A percentile compares a stretch with the other conserved stretches of the same genome.
These are phyloP conservation scores for Cyclina sinensis DNA, from an alignment of 1,140 invertebrate species.

Conservation along the genomic window DNA sequence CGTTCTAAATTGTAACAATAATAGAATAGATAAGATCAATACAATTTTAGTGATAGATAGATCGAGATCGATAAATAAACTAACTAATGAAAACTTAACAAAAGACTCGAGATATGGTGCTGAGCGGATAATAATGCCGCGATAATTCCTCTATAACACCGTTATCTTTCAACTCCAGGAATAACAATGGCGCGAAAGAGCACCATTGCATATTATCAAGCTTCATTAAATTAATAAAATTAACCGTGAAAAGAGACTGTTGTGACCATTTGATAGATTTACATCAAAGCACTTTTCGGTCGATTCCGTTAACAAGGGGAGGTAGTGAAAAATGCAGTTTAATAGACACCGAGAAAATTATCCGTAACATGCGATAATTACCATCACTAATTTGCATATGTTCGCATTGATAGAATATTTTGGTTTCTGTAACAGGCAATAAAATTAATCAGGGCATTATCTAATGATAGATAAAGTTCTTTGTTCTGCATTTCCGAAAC, in stretches of 20 bases:
- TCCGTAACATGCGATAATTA: not conserved
- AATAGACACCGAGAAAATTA: not conserved
- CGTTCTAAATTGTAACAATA: not conserved
- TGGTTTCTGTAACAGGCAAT: no score
- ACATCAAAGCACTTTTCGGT: not conserved
- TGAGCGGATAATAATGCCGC: not conserved
- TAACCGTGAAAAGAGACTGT: slow-evolving; percentile 3
- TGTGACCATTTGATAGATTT: not conserved
- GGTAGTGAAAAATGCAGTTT: no score
- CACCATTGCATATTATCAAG: no score
- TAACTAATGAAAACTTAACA: slow-evolving; percentile 17
- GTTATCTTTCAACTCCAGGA: no score
- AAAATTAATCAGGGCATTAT: no score
- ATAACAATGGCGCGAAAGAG: no score
- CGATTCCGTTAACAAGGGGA: not conserved
- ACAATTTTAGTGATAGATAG: not conserved
- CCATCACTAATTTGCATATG: no score
- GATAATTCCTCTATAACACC: slow-evolving; percentile 24
- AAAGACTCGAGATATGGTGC: slow-evolving; percentile 14
- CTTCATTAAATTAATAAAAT: not conserved
- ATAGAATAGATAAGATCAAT: not conserved
- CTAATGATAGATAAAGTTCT: no score
- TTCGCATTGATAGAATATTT: no score
- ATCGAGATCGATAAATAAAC: slow-evolving; percentile 14
- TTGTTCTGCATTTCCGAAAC: no score